Evolutionary conservation across 2,888 invertebrate genomes (phyloP).

Genomic region (Hypselothyrea guttata): DNA sequence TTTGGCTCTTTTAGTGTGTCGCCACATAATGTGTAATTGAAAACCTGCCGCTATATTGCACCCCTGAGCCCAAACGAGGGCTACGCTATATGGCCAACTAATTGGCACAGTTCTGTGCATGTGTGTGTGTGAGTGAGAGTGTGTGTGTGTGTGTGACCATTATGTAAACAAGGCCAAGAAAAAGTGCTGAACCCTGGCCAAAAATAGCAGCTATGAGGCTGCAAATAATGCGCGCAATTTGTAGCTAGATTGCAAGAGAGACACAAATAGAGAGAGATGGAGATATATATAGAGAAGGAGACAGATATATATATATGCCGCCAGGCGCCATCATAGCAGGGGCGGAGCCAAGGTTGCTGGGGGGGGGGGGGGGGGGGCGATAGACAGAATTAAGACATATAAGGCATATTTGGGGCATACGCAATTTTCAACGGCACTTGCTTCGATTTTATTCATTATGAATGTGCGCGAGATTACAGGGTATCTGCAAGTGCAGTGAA

Average conservation of each 20-base stretch:
- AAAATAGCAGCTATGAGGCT: slow-evolving; percentile 23
- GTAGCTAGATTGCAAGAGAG: slow-evolving; percentile 42
- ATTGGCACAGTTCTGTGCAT: slow-evolving; percentile 57
- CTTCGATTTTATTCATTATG: slow-evolving; percentile 43
- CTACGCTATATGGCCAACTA: slow-evolving; percentile 40
- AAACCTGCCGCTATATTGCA: slow-evolving; percentile 79
- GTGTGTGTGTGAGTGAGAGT: slow-evolving; percentile 40
- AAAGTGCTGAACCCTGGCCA: slow-evolving; percentile 36
- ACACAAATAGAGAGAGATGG: slow-evolving; percentile 15
- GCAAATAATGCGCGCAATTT: slow-evolving; percentile 62
- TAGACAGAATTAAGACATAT: slow-evolving; percentile 62
- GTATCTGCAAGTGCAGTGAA: slow-evolving; percentile 6
- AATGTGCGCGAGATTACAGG: slow-evolving; percentile 40
- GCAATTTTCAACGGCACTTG: slow-evolving; percentile 51
- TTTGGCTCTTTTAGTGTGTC: slow-evolving; percentile 10
- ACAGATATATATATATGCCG: slow-evolving; percentile 60
- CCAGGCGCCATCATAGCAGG: slow-evolving; percentile 18
- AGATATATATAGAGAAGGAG: not conserved
- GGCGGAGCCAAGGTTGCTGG: slow-evolving; percentile 1
- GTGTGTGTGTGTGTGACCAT: slow-evolving; percentile 45
- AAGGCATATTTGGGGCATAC: slow-evolving; percentile 73
- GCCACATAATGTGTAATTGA: slow-evolving; percentile 81
- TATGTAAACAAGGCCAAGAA: slow-evolving; percentile 57
- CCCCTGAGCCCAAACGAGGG: slow-evolving; percentile 59
- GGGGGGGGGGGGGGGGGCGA: slow-evolving; percentile 1